A percentile compares a stretch with the other conserved stretches of the same genome.
Conservation (phyloP, 92 coral and sea anemone genomes). For the Porites evermanni region DNA sequence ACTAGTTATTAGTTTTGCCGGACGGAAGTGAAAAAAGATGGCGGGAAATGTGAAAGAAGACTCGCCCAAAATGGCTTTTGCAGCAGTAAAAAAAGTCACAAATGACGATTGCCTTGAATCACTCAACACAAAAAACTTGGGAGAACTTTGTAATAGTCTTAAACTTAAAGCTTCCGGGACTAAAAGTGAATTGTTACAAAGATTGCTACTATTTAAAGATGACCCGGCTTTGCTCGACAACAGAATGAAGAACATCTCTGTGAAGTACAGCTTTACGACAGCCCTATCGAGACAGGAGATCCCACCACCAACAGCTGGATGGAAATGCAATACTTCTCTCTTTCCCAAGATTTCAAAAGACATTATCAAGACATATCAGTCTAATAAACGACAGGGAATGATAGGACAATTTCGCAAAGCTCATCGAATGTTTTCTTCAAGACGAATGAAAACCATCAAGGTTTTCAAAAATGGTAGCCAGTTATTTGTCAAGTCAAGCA, state of each 20-base stretch:
- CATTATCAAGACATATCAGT: conserved; percentile 31
- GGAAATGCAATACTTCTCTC: conserved; percentile 42
- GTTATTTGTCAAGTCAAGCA: conserved; percentile 42
- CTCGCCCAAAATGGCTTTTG: no score
- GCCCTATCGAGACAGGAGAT: conserved; percentile 50
- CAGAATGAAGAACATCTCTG: conserved; percentile 27
- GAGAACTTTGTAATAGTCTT: no score
- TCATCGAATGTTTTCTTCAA: conserved; percentile 48
- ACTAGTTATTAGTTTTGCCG: no score
- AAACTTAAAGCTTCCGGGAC: no score
- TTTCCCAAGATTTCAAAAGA: conserved; percentile 35
- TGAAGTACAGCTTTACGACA: conserved; percentile 39
- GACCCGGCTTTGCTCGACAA: conserved; percentile 18
- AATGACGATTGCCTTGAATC: no score
- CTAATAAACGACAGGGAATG: conserved; percentile 55
- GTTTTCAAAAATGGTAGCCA: conserved; percentile 20
- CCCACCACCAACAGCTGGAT: conserved; percentile 56
- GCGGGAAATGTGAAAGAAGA: no score
- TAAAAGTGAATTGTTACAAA: no score
- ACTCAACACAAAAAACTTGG: no score
- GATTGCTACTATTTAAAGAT: no score
- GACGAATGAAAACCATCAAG: conserved; percentile 53
- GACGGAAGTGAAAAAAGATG: no score
- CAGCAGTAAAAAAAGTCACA: no score
- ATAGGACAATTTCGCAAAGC: conserved; percentile 61